Evolutionary conservation across 1,140 invertebrate species (phyloP), one percentile per base, ranked within the genome.

Genomic region (Rhagoletis pomonella): DNA sequence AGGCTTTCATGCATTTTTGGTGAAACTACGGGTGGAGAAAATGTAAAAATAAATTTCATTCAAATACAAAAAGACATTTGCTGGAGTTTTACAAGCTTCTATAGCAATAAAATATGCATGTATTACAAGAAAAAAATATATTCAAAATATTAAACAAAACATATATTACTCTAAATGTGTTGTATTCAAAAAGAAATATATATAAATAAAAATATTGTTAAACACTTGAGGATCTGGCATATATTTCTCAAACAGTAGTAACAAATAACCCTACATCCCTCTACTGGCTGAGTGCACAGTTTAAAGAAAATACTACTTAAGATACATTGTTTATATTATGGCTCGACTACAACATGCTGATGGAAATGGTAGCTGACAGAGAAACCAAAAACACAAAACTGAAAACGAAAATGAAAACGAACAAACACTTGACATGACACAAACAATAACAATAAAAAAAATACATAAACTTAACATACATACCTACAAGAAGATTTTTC

Each of bases 1-100:
- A 65, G 86, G 86, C 86, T 86, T 86, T 86, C 86, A 86, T 86
- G 64, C 86, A 86, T 86, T 86, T 67, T 86, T 86, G 85, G 85
- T 65, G 42, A 59, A 62, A 64, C 55, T 50, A 86, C 29, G 42
- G 58, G 17, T 47, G 50, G 58, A 55, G 19, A 55, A 86, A 2
- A 4, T 44, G n/a, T 10, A n/a, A 47, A 62, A 86, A 86, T 62
- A 19, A 64, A 29, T 42, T 6, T n/a, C 12, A 29, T 10, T n/a
- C 1, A 73, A 73, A 73, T 29, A 17, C 14, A 47, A 47, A 44
- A 73, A 44, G 44, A 47, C 12, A 47, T 17, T 12, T 81, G 44
- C 73, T 55, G 50, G 19, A 81, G 60, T 58, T 81, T 81, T 50
- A 19, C 73, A 81, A 81, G 73, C 73, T 81, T 47, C n/a, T 10